Evolutionary conservation across 2,888 invertebrate species (phyloP), one percentile per base, ranked within the genome.

Genomic region (Leptinotarsa rubiginosa): DNA sequence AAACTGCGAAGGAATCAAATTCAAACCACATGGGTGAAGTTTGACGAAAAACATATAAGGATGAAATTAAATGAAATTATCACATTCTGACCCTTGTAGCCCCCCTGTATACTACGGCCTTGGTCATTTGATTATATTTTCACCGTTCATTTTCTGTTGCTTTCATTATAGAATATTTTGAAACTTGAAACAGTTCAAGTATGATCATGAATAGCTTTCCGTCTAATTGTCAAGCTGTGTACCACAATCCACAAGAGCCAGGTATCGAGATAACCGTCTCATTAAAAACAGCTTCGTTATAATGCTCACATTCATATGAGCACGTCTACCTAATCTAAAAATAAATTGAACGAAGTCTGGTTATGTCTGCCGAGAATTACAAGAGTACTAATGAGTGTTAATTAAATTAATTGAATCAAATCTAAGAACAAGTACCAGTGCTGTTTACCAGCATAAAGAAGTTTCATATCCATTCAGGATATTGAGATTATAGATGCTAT

Each of bases 251-350:
- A 52, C 16, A 22, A 13, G 16, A 56, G 22, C 15, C 56, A 56
- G 22, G 56, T 56, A 56, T 56, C 54, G 20, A 56, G 54, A 56
- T 15, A 56, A 56, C 20, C 25, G 12, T 56, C 69, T 68, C 68
- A 74, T 74, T 69, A 66, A 50, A 73, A 66, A 59, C 31, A 69
- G 59, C 70, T 69, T 66, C 50, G 70, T 74, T 70, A 66, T 74
- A 66, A 69, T 25, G 52, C 56, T 68, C 73, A 74, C 73, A 66
- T 69, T 56, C 22, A 22, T 22, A 22, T 20, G 66, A 70, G 70
- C 68, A 69, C 54, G 70, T 66, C 47, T 65, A 31, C 59, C 22
- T 22, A 20, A 70, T 66, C 73, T 74, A 74, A 74, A 74, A 70
- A 74, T 74, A 74, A 74, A 74, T 56, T 49, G 56, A 52, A 52